Conservation (phyloP, 2,888 invertebrate species). For the Mechanitis mazaeus region DNA sequence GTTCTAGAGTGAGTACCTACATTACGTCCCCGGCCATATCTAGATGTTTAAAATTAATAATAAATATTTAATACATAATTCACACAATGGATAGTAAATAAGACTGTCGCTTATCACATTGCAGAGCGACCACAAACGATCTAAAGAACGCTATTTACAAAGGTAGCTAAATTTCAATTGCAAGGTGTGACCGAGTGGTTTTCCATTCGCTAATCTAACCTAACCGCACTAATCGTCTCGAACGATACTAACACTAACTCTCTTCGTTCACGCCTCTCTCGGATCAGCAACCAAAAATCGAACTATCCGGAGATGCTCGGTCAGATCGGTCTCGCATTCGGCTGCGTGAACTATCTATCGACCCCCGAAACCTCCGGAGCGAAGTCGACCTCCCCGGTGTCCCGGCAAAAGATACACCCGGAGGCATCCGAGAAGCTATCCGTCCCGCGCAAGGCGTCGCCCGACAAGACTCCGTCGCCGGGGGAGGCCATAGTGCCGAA, state of each 20-base stretch:
- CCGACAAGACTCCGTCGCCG: conserved; percentile 61
- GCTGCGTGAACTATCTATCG: conserved; percentile 71
- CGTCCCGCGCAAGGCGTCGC: conserved; percentile 48
- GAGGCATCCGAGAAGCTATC: conserved; percentile 50
- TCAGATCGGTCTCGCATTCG: conserved; percentile 72
- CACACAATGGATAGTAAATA: conserved; percentile 16
- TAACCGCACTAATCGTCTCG: conserved; percentile 20
- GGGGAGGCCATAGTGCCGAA: conserved; percentile 63
- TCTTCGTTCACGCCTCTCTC: conserved; percentile 28
- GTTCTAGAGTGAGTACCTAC: conserved; percentile 81
- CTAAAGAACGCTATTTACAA: conserved; percentile 72
- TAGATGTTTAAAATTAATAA: conserved; percentile 14
- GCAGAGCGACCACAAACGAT: conserved; percentile 74
- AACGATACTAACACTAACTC: conserved; percentile 38
- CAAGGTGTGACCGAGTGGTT: conserved; percentile 49
- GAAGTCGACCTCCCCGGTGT: conserved; percentile 48
- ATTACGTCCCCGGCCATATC: conserved; percentile 8
- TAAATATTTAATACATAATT: conserved; percentile 13
- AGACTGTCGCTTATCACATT: conserved; percentile 54
- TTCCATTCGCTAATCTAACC: conserved; percentile 30
- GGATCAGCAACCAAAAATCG: conserved; percentile 68
- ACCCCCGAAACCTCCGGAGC: conserved; percentile 47
- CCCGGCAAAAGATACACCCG: conserved; percentile 64
- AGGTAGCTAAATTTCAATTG: conserved; percentile 54
- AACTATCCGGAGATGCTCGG: conserved; percentile 75